phyloP scores from a whole-genome alignment of 2,797 vertebrate genomes.

The Anguilla pacifica region DNA sequence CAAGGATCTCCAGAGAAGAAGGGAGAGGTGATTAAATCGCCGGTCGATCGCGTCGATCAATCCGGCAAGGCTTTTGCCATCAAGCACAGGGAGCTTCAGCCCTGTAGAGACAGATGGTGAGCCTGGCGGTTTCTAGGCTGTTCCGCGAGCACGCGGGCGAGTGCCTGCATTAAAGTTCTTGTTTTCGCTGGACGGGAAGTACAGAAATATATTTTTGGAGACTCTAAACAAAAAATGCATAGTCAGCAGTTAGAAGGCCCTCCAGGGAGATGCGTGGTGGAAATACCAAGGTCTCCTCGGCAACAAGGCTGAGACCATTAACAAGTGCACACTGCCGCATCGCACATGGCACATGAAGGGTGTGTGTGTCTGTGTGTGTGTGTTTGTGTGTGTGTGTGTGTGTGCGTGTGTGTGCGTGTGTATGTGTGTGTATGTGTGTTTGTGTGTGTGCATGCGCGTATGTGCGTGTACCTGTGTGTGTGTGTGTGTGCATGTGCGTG shows the following conservation, averaged over 20 bases:
- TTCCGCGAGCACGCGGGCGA: neutral
- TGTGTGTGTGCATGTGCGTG: too few species aligned
- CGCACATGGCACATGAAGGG: neutral
- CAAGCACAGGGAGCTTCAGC: neutral
- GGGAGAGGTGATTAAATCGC: neutral
- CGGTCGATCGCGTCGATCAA: neutral
- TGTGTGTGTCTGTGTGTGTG: neutral
- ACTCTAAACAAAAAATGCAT: conserved; percentile 45
- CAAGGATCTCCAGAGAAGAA: neutral
- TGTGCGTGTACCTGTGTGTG: too few species aligned
- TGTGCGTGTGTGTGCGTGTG: neutral
- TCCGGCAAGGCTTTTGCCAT: neutral
- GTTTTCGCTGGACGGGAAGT: conserved; percentile 56
- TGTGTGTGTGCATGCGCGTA: too few species aligned
- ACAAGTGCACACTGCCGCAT: neutral
- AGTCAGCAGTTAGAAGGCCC: conserved; percentile 55
- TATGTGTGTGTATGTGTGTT: neutral
- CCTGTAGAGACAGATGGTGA: neutral
- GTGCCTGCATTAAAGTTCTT: conserved; percentile 41
- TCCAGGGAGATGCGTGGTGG: conserved; percentile 46
- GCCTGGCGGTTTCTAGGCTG: neutral
- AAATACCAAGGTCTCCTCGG: conserved; percentile 59
- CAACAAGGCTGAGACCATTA: conserved; percentile 36
- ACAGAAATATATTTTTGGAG: conserved; percentile 52
- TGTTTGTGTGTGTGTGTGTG: neutral